Evolutionary conservation across 2,888 invertebrate species (phyloP), one percentile per base, ranked within the genome.

Genomic region (Tanypteryx hageni): DNA sequence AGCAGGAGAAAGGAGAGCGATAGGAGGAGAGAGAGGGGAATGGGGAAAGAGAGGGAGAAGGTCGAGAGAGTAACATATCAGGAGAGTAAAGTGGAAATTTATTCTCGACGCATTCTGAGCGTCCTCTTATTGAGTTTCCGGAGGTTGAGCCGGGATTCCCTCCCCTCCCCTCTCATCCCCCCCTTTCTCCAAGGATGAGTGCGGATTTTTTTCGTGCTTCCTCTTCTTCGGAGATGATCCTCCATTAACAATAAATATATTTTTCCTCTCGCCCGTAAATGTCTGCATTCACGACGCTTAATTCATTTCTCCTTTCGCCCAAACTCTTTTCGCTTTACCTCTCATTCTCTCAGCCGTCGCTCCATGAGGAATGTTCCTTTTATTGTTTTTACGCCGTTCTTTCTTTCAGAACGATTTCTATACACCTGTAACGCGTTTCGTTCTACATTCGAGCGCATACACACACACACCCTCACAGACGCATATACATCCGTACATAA

Each of bases 31-130:
- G 82, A 13, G 31, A 16, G 14, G 13, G 83, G 18, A 57, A 16
- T 5, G 13, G 83, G 18, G 56, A 13, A 27, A 57, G 11, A 57
- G 31, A 13, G 82, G 31, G 27, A 83, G 83, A n/a, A 44, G 18
- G 61, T 16, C 8, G 89, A 56, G 64, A 64, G 64, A 64, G 64
- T 64, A 89, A 89, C 89, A 89, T 86, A 31, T 22, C 59, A 14
- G 64, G 44, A 64, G 18, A 61, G 59, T 31, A 61, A 59, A 44
- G 68, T 14, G 56, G 64, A 89, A 89, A 89, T 89, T 89, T 89
- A 89, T 89, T 89, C 89, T 44, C 31, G 68, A 89, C 89, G 89
- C 89, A 89, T 64, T 89, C 68, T 64, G 31, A 86, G 86, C 89
- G 64, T 44, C 89, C 64, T 44, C 89, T 89, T 89, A 89, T 68